Evolutionary conservation across 2,888 invertebrate species (phyloP).

Genomic region (Drosophila borealis): DNA sequence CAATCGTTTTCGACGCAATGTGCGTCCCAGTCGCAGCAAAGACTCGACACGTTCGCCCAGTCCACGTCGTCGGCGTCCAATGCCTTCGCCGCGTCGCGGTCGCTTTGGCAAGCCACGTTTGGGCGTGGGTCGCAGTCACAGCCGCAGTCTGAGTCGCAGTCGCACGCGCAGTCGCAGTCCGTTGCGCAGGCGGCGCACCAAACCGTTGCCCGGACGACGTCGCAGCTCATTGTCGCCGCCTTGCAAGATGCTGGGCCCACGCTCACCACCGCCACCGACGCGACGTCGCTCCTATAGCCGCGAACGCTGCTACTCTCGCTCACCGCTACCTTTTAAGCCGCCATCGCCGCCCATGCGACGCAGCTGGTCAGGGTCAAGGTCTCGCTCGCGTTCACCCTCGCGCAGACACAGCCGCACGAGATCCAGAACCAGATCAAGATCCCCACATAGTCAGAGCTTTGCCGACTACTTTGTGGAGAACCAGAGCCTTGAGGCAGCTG

Average conservation of each 20-base stretch:
- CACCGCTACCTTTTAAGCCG: conserved; percentile 83
- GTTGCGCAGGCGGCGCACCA: conserved; percentile 57
- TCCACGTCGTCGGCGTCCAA: conserved; percentile 62
- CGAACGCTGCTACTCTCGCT: conserved; percentile 79
- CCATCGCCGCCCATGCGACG: conserved; percentile 84
- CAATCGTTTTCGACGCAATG: conserved; percentile 50
- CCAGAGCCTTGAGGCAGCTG: conserved; percentile 56
- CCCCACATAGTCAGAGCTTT: conserved; percentile 43
- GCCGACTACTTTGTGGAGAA: conserved; percentile 68
- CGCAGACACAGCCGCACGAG: conserved; percentile 40
- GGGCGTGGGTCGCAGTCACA: conserved; percentile 45
- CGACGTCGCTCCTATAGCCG: conserved; percentile 77
- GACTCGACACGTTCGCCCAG: conserved; percentile 59
- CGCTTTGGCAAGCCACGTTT: conserved; percentile 43
- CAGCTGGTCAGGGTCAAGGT: conserved; percentile 69
- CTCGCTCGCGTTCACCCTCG: conserved; percentile 53
- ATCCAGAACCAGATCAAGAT: conserved; percentile 40
- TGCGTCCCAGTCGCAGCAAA: conserved; percentile 43
- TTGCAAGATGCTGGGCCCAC: conserved; percentile 55
- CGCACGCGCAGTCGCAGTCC: conserved; percentile 81
- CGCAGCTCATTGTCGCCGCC: conserved; percentile 67
- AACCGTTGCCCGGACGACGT: conserved; percentile 42
- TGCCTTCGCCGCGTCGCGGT: conserved; percentile 57
- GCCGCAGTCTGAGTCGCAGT: conserved; percentile 72
- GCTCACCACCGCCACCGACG: conserved; percentile 68